phyloP scores from a whole-genome alignment of 2,113 vertebrate species.

The Serilophus lunatus region DNA sequence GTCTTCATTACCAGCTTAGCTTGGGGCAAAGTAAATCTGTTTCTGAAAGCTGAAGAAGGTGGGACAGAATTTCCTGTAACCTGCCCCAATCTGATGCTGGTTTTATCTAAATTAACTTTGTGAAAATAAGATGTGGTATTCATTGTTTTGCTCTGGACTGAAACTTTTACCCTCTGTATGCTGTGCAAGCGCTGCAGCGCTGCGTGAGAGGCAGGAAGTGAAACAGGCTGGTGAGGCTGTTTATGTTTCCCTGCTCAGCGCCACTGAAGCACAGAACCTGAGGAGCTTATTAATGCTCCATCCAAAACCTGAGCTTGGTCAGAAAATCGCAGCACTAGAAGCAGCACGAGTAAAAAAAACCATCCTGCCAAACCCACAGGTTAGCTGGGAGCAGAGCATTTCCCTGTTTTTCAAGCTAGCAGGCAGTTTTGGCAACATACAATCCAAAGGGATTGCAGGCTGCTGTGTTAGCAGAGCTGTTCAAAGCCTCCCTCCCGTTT shows the following conservation, averaged over 20 bases:
- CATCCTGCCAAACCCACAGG: neutral
- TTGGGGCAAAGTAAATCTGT: neutral
- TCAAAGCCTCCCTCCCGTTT: constrained; percentile 2
- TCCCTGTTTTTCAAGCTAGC: neutral
- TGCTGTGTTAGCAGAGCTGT: neutral
- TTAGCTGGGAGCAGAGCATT: neutral
- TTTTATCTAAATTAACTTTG: neutral
- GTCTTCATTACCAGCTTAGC: neutral
- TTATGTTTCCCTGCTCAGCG: neutral
- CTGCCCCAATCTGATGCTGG: neutral
- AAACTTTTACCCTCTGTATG: neutral
- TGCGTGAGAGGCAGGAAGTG: constrained; percentile 50
- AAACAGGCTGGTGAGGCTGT: constrained; percentile 9
- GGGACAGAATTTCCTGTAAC: neutral
- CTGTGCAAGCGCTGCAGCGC: neutral
- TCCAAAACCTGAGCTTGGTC: neutral
- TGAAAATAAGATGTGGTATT: neutral
- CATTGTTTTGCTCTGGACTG: neutral
- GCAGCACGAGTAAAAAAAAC: neutral
- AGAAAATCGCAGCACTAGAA: neutral
- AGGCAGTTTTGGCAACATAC: neutral
- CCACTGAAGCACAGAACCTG: neutral
- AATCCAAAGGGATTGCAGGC: neutral
- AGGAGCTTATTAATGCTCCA: neutral
- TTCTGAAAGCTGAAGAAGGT: neutral